These are phyloP conservation scores for Stegodyphus dumicola DNA, from an alignment of 1,140 invertebrate genomes.

Conservation along the genomic window DNA sequence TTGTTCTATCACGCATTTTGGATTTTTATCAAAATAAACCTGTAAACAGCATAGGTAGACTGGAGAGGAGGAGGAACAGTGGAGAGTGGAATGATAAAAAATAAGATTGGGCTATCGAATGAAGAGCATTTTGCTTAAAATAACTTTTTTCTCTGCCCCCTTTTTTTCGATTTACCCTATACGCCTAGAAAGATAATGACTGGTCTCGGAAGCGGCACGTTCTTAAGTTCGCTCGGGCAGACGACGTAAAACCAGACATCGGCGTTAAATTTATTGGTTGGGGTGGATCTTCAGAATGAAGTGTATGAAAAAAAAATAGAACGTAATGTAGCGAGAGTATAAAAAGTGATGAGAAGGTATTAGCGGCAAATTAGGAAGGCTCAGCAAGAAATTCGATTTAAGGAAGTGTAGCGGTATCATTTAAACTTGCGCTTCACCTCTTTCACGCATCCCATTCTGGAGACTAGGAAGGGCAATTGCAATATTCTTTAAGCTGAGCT, in stretches of 20 bases:
- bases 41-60: too few relatives aligned
- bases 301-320: neutral
- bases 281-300: neutral
- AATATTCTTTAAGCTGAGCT: too few relatives aligned
- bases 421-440: too few relatives aligned
- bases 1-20: too few relatives aligned
- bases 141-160: neutral
- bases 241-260: neutral
- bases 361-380: constrained; percentile 17
- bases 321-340: neutral
- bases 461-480: neutral
- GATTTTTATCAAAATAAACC: too few relatives aligned
- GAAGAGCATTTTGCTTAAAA: neutral
- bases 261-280: constrained; percentile 5
- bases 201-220: neutral
- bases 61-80: too few relatives aligned
- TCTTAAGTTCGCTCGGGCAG: neutral
- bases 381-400: constrained; percentile 14
- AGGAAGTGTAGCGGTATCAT: neutral
- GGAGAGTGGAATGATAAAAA: too few relatives aligned
- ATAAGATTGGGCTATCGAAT: neutral
- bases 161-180: too few relatives aligned
- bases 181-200: neutral
- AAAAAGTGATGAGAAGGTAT: constrained; percentile 8
- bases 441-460: neutral